phyloP scores from a whole-genome alignment of 1,140 invertebrate genomes.

The Limonius californicus region DNA sequence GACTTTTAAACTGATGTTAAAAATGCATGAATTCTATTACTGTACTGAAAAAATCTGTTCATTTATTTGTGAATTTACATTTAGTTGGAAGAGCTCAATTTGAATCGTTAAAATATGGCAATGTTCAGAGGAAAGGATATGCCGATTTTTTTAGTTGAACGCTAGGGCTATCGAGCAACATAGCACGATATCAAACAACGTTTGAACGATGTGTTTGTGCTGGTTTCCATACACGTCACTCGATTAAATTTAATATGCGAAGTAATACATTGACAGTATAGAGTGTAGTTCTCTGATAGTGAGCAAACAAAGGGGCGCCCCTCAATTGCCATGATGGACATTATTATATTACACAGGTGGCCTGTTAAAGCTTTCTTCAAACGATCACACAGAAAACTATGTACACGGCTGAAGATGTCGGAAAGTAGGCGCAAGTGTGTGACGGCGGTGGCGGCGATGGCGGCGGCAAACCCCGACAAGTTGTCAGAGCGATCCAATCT shows the following conservation, averaged over 20 bases:
- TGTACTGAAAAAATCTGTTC: no score
- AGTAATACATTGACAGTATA: conserved; percentile 19
- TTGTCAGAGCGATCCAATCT: conserved; percentile 7
- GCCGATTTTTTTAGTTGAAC: no score
- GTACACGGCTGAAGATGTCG: not conserved
- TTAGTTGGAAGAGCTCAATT: no score
- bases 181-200: no score
- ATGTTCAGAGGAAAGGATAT: no score
- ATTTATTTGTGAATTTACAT: no score
- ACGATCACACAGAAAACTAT: not conserved
- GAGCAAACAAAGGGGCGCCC: conserved; percentile 18
- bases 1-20: no score
- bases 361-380: not conserved
- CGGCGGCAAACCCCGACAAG: not conserved
- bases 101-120: no score
- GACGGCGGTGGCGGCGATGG: no score
- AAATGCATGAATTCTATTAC: no score
- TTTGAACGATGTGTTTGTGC: not conserved
- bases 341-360: conserved; percentile 10
- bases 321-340: conserved; percentile 17
- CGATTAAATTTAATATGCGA: conserved; percentile 16
- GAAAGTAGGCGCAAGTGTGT: not conserved
- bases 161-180: no score
- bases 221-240: not conserved
- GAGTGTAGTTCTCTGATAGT: conserved; percentile 15